Evolutionary conservation across 2,888 invertebrate genomes (phyloP).

Genomic region (Dione juno): DNA sequence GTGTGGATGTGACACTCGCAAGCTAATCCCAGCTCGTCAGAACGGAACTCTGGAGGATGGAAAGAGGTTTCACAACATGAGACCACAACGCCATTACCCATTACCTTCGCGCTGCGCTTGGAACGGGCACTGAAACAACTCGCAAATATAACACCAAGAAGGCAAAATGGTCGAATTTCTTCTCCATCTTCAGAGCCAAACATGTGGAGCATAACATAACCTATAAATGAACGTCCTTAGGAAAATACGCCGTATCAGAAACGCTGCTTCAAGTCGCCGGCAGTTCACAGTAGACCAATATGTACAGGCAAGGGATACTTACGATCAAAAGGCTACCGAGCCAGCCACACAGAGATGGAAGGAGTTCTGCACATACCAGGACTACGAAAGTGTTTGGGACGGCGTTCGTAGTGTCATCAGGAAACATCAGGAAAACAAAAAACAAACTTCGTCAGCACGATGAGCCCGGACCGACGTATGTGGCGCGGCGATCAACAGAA

Average conservation of each 20-base stretch:
- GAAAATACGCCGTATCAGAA: too few species aligned
- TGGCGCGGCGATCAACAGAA: not conserved
- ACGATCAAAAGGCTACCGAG: too few species aligned
- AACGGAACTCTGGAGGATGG: constrained; percentile 34
- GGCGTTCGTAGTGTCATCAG: constrained; percentile 40
- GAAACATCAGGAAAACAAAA: not conserved
- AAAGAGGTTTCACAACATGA: constrained; percentile 8
- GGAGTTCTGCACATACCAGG: constrained; percentile 38
- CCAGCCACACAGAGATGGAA: constrained; percentile 32
- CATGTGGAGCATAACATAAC: too few species aligned
- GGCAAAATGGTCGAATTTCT: constrained; percentile 2
- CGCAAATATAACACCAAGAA: too few species aligned
- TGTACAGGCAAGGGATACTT: too few species aligned
- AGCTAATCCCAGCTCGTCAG: not conserved
- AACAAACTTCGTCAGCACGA: too few species aligned
- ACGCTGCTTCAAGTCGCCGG: too few species aligned
- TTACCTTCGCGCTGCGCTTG: not conserved
- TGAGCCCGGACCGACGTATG: constrained; percentile 39
- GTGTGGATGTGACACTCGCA: constrained; percentile 36
- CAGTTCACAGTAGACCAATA: too few species aligned
- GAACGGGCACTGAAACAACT: not conserved
- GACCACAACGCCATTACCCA: constrained; percentile 32
- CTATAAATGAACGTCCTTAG: too few species aligned
- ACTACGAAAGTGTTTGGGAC: constrained; percentile 42
- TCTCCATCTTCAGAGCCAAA: too few species aligned